phyloP scores from a whole-genome alignment of 2,797 vertebrate species.

The Myoxocephalus aenaeus region DNA sequence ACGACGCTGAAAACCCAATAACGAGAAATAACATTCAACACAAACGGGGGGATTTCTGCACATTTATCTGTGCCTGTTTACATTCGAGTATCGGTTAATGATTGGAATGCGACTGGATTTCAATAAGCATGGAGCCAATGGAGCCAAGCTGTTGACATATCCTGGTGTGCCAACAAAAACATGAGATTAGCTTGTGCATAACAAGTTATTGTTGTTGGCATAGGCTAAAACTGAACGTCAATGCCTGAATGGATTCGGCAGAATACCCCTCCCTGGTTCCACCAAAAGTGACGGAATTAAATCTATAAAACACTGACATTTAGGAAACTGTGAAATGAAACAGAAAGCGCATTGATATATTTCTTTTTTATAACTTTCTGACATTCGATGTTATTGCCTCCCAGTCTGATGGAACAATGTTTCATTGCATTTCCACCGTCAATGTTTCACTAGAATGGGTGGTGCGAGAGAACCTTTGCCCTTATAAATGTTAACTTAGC shows the following conservation, averaged over 20 bases:
- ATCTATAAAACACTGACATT: conserved; percentile 2
- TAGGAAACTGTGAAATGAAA: neutral
- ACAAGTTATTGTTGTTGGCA: conserved; percentile 40
- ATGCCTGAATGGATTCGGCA: conserved; percentile 37
- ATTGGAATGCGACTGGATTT: conserved; percentile 25
- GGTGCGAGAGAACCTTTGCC: conserved; percentile 16
- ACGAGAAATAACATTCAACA: neutral
- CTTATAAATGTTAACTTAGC: conserved; percentile 34
- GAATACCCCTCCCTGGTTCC: conserved; percentile 27
- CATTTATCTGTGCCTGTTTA: conserved; percentile 12
- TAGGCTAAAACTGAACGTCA: conserved; percentile 25
- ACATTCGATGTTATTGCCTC: neutral
- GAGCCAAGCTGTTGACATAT: conserved; percentile 53
- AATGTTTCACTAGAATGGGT: conserved; percentile 31
- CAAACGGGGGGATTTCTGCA: neutral
- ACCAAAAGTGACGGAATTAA: conserved; percentile 26
- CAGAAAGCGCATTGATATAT: neutral
- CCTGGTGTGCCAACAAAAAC: conserved; percentile 37
- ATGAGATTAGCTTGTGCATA: conserved; percentile 53
- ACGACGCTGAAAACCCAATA: neutral
- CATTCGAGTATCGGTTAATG: conserved; percentile 11
- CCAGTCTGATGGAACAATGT: neutral
- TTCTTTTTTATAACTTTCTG: neutral
- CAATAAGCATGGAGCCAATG: conserved; percentile 3
- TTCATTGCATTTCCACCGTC: neutral